phyloP scores from a whole-genome alignment of 2,888 invertebrate species.

The Tetanocera ferruginea region DNA sequence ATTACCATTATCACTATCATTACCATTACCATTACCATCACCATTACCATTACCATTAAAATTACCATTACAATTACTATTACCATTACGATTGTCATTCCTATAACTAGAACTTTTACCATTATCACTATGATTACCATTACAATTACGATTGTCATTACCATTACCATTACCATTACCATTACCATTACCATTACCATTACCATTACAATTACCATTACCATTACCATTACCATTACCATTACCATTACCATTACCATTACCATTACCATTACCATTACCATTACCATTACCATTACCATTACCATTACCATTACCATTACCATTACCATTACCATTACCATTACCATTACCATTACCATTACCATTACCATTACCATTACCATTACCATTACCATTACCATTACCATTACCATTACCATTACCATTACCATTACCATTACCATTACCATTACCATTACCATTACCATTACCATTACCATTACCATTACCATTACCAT shows the following conservation, averaged over 20 bases:
- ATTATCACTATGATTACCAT: background rate
- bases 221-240: constrained; percentile 9
- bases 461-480: constrained; percentile 20
- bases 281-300: constrained; percentile 15
- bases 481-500: constrained; percentile 20
- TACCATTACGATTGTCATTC: constrained; percentile 21
- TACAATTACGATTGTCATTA: too few species aligned
- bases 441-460: background rate
- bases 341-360: background rate
- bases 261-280: constrained; percentile 11
- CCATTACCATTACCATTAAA: constrained; percentile 16
- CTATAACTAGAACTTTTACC: background rate
- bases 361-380: constrained; percentile 19
- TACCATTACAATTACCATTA: constrained; percentile 6
- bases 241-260: constrained; percentile 10
- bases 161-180: background rate
- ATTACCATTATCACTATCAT: too few species aligned
- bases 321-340: constrained; percentile 15
- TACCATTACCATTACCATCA: constrained; percentile 16
- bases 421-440: constrained; percentile 23
- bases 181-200: background rate
- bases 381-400: too few species aligned
- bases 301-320: constrained; percentile 21
- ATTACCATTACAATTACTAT: constrained; percentile 1
- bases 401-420: constrained; percentile 17